Conservation (phyloP, 1,140 invertebrate species). For the Bombyx mandarina region DNA sequence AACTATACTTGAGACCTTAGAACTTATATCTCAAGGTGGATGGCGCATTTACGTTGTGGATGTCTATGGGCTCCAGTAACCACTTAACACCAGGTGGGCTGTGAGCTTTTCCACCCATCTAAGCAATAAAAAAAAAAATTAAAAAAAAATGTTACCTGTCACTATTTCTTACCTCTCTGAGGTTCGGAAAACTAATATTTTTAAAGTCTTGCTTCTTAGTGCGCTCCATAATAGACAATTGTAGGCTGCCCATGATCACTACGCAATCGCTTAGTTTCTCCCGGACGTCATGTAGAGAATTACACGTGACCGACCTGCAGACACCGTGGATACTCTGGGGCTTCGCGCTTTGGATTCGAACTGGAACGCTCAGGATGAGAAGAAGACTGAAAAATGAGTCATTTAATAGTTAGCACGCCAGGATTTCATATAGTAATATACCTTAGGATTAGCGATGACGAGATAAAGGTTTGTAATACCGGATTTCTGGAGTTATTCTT, state of each 20-base stretch:
- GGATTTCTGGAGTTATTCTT: no score
- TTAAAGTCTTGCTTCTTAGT: slow-evolving; percentile 57
- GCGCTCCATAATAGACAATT: slow-evolving; percentile 80
- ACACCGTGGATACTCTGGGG: slow-evolving; percentile 4
- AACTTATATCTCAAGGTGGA: no score
- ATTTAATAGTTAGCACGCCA: neutral
- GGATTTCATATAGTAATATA: no score
- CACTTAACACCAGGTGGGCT: no score
- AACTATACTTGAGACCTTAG: no score
- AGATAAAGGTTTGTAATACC: no score
- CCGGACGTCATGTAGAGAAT: slow-evolving; percentile 9
- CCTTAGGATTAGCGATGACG: no score
- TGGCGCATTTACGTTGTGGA: no score
- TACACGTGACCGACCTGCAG: neutral
- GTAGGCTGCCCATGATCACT: slow-evolving; percentile 86
- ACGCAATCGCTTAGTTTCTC: slow-evolving; percentile 76
- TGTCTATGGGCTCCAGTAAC: no score
- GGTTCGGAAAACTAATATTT: slow-evolving; percentile 75
- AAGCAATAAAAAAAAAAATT: no score
- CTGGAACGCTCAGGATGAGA: neutral
- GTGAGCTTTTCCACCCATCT: no score
- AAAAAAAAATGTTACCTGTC: no score
- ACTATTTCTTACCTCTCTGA: slow-evolving; percentile 48
- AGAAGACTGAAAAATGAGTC: slow-evolving; percentile 4
- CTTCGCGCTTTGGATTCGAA: neutral